Base-by-base conservation (phyloP, 2,888 invertebrate species). In the Spodoptera picta region DNA sequence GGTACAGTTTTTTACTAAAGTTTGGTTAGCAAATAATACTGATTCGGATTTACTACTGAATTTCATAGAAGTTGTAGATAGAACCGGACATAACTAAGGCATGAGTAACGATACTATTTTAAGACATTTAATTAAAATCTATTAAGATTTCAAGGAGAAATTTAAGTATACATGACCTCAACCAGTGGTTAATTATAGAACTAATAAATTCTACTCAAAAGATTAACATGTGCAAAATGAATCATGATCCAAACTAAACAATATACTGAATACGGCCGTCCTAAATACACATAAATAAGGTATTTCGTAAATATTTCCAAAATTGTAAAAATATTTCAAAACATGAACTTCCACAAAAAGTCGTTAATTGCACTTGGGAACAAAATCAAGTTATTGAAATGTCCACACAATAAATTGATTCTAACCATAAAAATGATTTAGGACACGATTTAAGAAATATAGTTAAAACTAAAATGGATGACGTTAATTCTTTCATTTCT, bases 1-100 rank as follows among this genome's bases (percentile, higher is more conserved):
- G 55, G 58, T 71, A 75, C 61, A 57, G 61, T 19, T 65, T 69
- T 76, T 66, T 60, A 65, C 64, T 64, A 48, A 42, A 53, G 31
- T 54, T 75, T 57, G 53, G 45, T 54, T 54, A 47, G 53, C 53
- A 71, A 75, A 72, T 70, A 56, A 51, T 3, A n/a, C 24, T 14
- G 43, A 53, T 73, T 47, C 55, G 24, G 19, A 14, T 51, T 3
- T 51, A n/a, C 31, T 50, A 27, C 9, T 9, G 14, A 47, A 51
- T 27, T 54, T 31, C 31, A 27, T 19, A 12, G 41, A 66, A 64
- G 23, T 46, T 41, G 9, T 55, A 43, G 14, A 27, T 24, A n/a
- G 0, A 10, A 41, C 11, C 9, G 10, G 44, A 10, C 10, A 45
- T 9, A 44, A 10, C 9, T 24, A 5, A 19, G 2, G 45, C 4